phyloP scores from a whole-genome alignment of 2,113 vertebrate species.

The Phylloscopus trochiloides region DNA sequence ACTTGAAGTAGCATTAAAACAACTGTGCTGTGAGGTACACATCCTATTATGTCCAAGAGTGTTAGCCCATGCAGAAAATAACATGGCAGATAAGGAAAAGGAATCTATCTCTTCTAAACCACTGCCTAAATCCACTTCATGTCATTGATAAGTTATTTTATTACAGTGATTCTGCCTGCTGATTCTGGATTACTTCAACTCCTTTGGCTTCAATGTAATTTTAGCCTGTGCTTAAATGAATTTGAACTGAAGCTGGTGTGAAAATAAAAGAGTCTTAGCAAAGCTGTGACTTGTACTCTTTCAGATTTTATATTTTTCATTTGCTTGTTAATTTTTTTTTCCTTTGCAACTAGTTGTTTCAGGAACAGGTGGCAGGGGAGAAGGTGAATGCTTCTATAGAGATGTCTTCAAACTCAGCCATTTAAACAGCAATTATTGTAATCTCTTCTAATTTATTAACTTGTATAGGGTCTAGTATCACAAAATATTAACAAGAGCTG shows the following conservation, averaged over 20 bases:
- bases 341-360: not conserved
- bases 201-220: not conserved
- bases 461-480: not conserved
- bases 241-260: not conserved
- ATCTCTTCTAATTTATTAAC: slow-evolving; percentile 2
- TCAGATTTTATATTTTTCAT: not conserved
- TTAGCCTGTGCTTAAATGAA: not conserved
- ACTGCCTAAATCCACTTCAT: not conserved
- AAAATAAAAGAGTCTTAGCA: not conserved
- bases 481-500: not conserved
- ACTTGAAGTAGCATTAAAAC: not conserved
- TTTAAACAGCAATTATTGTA: not conserved
- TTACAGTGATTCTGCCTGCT: not conserved
- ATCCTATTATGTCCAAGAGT: not conserved
- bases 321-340: not conserved
- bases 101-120: not conserved
- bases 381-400: not conserved
- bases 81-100: not conserved
- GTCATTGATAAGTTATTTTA: not conserved
- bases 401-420: not conserved
- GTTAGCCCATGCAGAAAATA: not conserved
- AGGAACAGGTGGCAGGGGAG: not conserved
- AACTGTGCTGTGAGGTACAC: not conserved
- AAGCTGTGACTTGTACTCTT: not conserved
- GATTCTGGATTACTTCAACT: not conserved